phyloP scores from a whole-genome alignment of 1,140 invertebrate species.

The Eriocheir sinensis region DNA sequence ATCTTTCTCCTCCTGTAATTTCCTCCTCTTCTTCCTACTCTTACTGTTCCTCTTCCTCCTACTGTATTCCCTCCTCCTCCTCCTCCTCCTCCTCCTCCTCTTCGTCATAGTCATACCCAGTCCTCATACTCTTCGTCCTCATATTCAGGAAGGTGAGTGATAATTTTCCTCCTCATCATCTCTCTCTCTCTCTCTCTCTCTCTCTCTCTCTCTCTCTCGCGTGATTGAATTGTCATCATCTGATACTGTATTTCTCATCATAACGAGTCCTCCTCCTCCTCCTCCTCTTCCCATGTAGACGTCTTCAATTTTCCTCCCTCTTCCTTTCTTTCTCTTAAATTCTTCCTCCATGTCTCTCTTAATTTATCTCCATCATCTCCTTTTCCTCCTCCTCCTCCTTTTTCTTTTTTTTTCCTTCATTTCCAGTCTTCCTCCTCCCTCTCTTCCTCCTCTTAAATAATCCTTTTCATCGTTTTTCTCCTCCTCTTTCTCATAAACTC shows the following conservation, averaged over 20 bases:
- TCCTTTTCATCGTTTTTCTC: not conserved
- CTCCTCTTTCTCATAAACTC: not conserved
- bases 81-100: not conserved
- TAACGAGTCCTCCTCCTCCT: not conserved
- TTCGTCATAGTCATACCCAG: not conserved
- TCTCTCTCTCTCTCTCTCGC: slow-evolving; percentile 12
- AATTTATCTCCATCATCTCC: not conserved
- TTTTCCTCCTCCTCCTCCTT: no score
- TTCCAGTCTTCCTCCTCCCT: no score
- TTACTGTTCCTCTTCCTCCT: not conserved
- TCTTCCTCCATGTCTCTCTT: not conserved
- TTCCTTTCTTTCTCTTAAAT: not conserved
- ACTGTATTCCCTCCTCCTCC: not conserved
- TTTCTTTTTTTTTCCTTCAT: not conserved
- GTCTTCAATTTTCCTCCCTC: no score
- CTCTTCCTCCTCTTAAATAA: not conserved
- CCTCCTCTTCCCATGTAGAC: not conserved
- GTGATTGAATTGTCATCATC: not conserved
- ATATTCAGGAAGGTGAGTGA: no score
- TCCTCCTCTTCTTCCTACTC: not conserved
- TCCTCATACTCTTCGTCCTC: not conserved
- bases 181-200: slow-evolving; percentile 22
- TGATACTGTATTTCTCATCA: slow-evolving; percentile 9
- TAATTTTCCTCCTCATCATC: not conserved
- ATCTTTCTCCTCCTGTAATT: not conserved